These are phyloP conservation scores for Microcebus lehilahytsara DNA, from an alignment of 2,113 vertebrate genomes.

Conservation along the genomic window DNA sequence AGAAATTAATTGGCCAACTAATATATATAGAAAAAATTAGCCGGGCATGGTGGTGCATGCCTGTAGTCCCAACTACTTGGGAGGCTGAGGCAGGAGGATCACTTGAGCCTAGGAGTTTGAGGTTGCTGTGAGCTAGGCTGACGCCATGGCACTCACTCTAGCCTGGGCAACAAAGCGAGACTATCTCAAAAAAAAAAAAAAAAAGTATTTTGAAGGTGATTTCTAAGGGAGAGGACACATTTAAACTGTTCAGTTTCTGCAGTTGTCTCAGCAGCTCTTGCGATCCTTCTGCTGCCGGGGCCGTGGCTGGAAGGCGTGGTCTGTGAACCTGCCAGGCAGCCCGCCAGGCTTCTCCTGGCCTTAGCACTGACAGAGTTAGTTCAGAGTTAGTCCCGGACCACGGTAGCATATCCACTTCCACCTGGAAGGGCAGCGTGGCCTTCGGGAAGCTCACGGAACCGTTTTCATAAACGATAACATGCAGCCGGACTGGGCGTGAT, in stretches of 20 bases:
- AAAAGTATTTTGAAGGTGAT: not conserved
- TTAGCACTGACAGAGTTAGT: not conserved
- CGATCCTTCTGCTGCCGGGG: not conserved
- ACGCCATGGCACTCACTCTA: too few species aligned
- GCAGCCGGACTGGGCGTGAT: fast-evolving
- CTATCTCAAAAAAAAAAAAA: not conserved
- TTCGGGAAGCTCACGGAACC: not conserved
- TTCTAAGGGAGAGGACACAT: not conserved
- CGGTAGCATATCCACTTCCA: fast-evolving
- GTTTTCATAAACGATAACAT: not conserved
- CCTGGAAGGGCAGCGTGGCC: not conserved
- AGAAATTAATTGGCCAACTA: too few species aligned
- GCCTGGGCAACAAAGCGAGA: too few species aligned
- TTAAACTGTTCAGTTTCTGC: not conserved
- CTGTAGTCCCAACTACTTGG: too few species aligned
- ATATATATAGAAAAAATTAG: too few species aligned
- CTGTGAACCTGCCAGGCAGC: too few species aligned
- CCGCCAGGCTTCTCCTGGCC: not conserved
- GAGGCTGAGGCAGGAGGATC: too few species aligned
- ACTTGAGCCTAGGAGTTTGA: too few species aligned
- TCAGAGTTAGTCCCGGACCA: not conserved
- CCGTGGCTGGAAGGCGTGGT: not conserved
- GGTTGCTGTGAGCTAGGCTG: too few species aligned
- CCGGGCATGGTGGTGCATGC: too few species aligned
- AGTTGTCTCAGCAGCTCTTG: not conserved